Conservation (phyloP, 2,888 invertebrate genomes). For the Sympetrum striolatum region DNA sequence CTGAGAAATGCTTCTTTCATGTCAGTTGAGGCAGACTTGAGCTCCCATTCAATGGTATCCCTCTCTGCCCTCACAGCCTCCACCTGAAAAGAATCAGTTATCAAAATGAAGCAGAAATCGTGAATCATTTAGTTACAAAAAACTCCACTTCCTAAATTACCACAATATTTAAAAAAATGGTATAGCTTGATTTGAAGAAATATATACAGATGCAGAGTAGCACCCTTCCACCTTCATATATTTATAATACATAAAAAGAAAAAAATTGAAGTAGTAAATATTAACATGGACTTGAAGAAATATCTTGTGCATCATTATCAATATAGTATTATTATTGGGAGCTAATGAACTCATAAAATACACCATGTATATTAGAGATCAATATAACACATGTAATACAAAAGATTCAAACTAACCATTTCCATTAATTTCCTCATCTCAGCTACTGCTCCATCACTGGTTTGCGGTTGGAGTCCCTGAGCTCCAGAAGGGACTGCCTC, state of each 20-base stretch:
- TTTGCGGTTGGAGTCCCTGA: slow-evolving; percentile 59
- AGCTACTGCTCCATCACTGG: slow-evolving; percentile 64
- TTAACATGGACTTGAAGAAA: slow-evolving; percentile 37
- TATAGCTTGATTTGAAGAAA: too few relatives aligned
- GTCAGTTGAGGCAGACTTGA: slow-evolving; percentile 79
- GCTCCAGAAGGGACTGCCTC: slow-evolving; percentile 73
- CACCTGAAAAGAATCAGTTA: slow-evolving; percentile 62
- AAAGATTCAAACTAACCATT: slow-evolving; percentile 61
- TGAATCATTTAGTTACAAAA: too few relatives aligned
- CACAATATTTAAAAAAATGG: too few relatives aligned
- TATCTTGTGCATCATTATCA: background rate
- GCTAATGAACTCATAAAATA: background rate
- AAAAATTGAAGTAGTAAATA: too few relatives aligned
- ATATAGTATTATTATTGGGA: background rate
- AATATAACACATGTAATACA: background rate
- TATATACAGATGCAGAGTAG: too few relatives aligned
- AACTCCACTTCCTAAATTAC: too few relatives aligned
- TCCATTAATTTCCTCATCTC: slow-evolving; percentile 80
- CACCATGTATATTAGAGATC: background rate
- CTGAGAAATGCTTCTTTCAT: slow-evolving; percentile 82
- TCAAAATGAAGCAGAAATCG: too few relatives aligned
- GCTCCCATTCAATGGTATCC: slow-evolving; percentile 85
- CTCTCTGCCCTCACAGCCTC: slow-evolving; percentile 88
- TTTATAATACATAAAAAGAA: too few relatives aligned
- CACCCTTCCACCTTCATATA: too few relatives aligned